phyloP scores from a whole-genome alignment of 37 sponge, comb jelly and placozoan species.

The Axinella damicornis region DNA sequence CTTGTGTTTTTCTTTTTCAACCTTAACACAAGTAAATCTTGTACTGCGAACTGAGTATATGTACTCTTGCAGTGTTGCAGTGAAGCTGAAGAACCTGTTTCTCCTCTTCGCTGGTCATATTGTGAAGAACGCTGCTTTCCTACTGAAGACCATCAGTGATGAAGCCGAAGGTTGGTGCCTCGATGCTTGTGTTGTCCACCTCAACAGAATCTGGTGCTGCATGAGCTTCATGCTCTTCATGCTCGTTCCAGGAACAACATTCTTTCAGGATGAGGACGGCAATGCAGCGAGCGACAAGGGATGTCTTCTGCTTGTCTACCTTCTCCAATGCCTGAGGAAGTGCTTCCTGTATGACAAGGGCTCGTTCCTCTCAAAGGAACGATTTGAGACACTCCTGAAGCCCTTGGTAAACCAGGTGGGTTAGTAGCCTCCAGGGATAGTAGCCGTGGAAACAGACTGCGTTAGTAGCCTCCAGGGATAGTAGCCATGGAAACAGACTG shows the following conservation, averaged over 20 bases:
- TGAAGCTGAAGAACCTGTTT: conserved; percentile 74
- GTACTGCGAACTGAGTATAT: no score
- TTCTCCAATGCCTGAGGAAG: conserved; percentile 69
- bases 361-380: conserved; percentile 72
- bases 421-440: no score
- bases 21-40: neutral
- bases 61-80: conserved; percentile 55
- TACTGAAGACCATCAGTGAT: conserved; percentile 48
- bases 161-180: conserved; percentile 36
- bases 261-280: conserved; percentile 10
- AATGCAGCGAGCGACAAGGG: neutral
- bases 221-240: no score
- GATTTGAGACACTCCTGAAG: conserved; percentile 65
- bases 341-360: conserved; percentile 72
- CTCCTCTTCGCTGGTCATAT: conserved; percentile 83
- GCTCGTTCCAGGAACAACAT: conserved; percentile 1
- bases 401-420: conserved; percentile 79
- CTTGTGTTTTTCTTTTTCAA: no score
- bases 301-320: conserved; percentile 40
- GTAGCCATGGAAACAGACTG: no score
- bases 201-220: no score
- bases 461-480: no score
- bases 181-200: no score
- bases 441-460: no score
- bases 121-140: conserved; percentile 40